These are phyloP conservation scores for Hyppa rectilinea DNA, from an alignment of 2,888 invertebrate species.

Conservation along the genomic window DNA sequence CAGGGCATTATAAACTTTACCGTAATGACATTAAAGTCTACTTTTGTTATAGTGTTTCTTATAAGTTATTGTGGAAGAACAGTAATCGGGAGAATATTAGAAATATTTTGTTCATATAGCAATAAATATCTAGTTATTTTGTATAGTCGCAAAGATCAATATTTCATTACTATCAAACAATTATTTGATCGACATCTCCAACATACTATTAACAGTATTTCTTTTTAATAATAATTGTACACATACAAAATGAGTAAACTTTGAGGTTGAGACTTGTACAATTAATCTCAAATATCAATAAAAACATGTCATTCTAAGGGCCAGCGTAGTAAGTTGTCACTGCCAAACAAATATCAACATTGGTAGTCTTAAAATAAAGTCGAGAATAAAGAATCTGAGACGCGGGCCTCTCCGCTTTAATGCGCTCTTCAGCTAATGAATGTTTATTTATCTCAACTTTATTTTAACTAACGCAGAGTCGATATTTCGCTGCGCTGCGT, in stretches of 20 bases:
- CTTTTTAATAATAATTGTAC: conserved; percentile 1
- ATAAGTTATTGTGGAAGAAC: conserved; percentile 39
- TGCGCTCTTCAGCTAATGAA: no score
- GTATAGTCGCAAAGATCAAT: background rate
- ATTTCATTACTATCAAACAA: background rate
- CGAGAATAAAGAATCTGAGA: no score
- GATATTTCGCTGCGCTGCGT: no score
- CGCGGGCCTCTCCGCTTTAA: no score
- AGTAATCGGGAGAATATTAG: background rate
- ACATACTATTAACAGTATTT: background rate
- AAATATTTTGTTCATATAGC: background rate
- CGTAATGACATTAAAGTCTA: conserved; percentile 4
- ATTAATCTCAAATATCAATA: conserved; percentile 7
- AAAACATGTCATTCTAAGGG: no score
- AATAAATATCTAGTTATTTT: background rate
- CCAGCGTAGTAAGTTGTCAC: no score
- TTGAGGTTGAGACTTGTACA: conserved; percentile 13
- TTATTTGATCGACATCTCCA: conserved; percentile 14
- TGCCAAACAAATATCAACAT: no score
- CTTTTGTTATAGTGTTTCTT: conserved; percentile 12
- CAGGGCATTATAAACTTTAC: conserved; percentile 12
- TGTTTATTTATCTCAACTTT: no score
- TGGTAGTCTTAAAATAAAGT: no score
- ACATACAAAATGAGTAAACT: conserved; percentile 21
- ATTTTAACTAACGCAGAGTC: no score